These are phyloP conservation scores for Mesoclemmys tuberculata DNA, from an alignment of 2,113 vertebrate genomes.

Conservation along the genomic window DNA sequence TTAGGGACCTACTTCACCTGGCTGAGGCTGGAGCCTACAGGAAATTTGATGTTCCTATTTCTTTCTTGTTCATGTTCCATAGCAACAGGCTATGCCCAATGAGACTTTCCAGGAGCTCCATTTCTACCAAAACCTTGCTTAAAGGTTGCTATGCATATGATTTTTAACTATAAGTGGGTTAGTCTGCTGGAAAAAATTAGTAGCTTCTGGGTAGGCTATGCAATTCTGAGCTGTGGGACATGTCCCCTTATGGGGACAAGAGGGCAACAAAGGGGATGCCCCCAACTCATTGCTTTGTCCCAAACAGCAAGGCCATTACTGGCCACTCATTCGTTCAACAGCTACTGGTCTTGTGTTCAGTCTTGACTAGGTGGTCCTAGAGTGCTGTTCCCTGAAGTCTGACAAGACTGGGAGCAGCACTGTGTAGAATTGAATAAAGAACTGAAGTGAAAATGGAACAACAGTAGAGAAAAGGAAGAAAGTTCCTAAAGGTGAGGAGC, in stretches of 20 bases:
- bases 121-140: conserved; percentile 3
- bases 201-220: neutral
- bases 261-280: neutral
- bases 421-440: neutral
- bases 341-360: neutral
- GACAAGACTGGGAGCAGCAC: neutral
- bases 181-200: neutral
- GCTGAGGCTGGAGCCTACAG: conserved; percentile 24
- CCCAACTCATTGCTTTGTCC: neutral
- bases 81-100: neutral
- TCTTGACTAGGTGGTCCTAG: neutral
- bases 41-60: neutral
- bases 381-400: neutral
- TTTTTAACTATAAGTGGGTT: neutral
- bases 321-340: neutral
- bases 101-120: neutral
- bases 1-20: conserved; percentile 16
- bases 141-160: neutral
- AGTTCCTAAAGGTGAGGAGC: neutral
- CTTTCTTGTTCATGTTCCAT: neutral
- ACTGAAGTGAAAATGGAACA: neutral
- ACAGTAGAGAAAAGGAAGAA: neutral
- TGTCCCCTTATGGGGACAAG: neutral
- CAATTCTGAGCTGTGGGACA: neutral
- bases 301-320: neutral